phyloP scores from a whole-genome alignment of 2,113 vertebrate genomes.

The Miniopterus natalensis region DNA sequence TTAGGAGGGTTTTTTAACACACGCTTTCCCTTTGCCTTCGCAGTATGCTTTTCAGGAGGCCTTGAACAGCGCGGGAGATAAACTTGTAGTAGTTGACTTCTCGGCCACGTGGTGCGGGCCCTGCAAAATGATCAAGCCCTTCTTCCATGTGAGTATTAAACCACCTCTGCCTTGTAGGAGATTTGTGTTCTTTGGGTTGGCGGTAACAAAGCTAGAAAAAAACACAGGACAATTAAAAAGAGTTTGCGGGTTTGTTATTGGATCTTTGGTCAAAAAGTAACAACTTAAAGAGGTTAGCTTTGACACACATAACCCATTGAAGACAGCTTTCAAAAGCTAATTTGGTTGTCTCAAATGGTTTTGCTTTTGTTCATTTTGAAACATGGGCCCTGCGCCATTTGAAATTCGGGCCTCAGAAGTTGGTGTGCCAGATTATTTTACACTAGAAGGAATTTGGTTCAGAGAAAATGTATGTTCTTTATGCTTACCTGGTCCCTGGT shows the following conservation, averaged over 20 bases:
- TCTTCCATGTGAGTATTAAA: conserved; percentile 89
- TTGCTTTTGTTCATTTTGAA: neutral
- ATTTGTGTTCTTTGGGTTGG: neutral
- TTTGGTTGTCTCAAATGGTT: neutral
- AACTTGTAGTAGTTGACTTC: conserved; percentile 94
- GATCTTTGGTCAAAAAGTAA: neutral
- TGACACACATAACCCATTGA: neutral
- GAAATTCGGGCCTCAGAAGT: neutral
- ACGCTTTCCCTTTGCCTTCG: neutral
- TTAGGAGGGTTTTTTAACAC: neutral
- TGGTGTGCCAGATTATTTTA: neutral
- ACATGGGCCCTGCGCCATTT: neutral
- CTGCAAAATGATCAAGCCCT: conserved; percentile 91
- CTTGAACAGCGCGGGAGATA: conserved; percentile 87
- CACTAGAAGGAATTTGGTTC: neutral
- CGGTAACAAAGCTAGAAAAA: neutral
- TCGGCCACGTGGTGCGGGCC: conserved; percentile 96
- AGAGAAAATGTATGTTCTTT: neutral
- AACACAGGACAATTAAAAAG: neutral
- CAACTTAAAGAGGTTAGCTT: neutral
- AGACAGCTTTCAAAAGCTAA: neutral
- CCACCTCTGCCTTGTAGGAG: neutral
- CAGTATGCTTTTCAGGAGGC: conserved; percentile 87
- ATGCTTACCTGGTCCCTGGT: neutral
- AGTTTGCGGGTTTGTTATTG: neutral